phyloP scores from a whole-genome alignment of 2,113 vertebrate species.

The Labeo rohita region DNA sequence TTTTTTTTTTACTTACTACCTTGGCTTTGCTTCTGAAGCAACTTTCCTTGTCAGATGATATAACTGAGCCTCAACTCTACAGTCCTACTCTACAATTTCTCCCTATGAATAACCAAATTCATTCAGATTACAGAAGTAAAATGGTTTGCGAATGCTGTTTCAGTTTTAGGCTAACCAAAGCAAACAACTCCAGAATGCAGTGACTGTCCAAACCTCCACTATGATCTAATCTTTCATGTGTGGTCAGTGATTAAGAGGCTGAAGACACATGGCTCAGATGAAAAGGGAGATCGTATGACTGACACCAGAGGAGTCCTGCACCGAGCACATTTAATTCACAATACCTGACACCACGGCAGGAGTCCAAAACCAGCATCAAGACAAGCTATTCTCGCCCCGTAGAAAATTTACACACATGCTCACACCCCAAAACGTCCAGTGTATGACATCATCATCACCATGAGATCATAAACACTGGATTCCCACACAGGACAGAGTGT shows the following conservation, averaged over 20 bases:
- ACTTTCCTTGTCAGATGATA: neutral
- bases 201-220: neutral
- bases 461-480: neutral
- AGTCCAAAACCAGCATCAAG: conserved; percentile 49
- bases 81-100: neutral
- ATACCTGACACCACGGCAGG: conserved; percentile 40
- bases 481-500: neutral
- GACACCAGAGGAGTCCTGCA: conserved; percentile 28
- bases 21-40: neutral
- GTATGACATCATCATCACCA: conserved; percentile 35
- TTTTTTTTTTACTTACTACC: too few species aligned
- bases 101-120: too few species aligned
- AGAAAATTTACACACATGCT: conserved; percentile 16
- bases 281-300: conserved; percentile 19
- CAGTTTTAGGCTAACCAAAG: neutral
- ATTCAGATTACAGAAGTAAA: neutral
- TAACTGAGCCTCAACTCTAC: neutral
- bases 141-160: neutral
- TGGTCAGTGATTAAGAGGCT: conserved; percentile 17
- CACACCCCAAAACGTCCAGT: conserved; percentile 38
- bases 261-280: conserved; percentile 26
- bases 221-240: conserved; percentile 35
- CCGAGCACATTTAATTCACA: neutral
- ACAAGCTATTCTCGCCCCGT: conserved; percentile 35
- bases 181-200: neutral